Percentiles rank a stretch among this genome's conserved stretches.
Evolutionary conservation across 2,797 vertebrate genomes (phyloP).

Genomic region (Schizothorax lantsangensis): DNA sequence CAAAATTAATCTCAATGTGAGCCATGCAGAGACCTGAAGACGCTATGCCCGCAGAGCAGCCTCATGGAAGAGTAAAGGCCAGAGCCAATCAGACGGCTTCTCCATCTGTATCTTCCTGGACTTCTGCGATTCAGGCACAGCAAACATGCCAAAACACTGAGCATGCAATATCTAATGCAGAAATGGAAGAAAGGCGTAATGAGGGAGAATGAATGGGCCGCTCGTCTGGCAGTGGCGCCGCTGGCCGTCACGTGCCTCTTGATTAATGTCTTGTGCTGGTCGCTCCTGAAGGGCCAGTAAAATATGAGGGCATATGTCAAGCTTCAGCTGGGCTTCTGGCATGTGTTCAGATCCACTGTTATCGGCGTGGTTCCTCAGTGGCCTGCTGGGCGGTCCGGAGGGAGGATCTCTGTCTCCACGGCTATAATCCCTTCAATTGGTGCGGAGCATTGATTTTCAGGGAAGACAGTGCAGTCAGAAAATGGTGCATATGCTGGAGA

Average conservation of each 20-base stretch:
- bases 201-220: constrained; percentile 10
- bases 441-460: constrained; percentile 40
- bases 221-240: constrained; percentile 64
- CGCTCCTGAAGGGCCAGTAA: constrained; percentile 78
- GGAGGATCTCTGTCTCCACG: constrained; percentile 50
- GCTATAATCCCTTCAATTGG: constrained; percentile 57
- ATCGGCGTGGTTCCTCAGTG: constrained; percentile 42
- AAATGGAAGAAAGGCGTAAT: not conserved
- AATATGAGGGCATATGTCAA: constrained; percentile 79
- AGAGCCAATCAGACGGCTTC: not conserved
- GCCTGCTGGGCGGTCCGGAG: constrained; percentile 3
- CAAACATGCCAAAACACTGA: not conserved
- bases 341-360: constrained; percentile 67
- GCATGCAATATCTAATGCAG: not conserved
- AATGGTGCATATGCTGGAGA: not conserved
- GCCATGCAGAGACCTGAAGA: not conserved
- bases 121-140: not conserved
- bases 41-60: not conserved
- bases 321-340: constrained; percentile 71
- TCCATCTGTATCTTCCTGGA: not conserved
- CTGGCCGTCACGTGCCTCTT: constrained; percentile 68
- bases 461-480: not conserved
- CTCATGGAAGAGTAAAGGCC: not conserved
- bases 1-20: not conserved
- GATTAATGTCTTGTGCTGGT: constrained; percentile 77